phyloP scores from a whole-genome alignment of 2,888 invertebrate species.

The Vanessa cardui region DNA sequence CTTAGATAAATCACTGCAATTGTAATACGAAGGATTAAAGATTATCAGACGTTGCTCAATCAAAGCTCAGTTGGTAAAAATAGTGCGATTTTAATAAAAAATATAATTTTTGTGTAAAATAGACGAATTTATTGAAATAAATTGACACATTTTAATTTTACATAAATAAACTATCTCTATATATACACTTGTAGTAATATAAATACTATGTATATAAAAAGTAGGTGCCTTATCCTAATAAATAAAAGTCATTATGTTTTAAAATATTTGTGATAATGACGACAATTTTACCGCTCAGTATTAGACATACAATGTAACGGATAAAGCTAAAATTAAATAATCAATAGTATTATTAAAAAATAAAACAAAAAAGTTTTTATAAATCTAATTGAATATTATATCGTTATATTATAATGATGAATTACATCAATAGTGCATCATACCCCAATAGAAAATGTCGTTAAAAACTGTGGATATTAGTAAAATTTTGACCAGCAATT shows the following conservation, averaged over 20 bases:
- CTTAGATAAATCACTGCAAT: not conserved
- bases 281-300: conserved; percentile 71
- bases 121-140: not conserved
- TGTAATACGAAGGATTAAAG: not conserved
- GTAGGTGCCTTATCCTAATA: conserved; percentile 19
- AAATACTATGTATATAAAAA: conserved; percentile 9
- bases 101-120: not conserved
- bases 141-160: conserved; percentile 3
- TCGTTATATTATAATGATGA: no score
- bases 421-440: no score
- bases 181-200: not conserved
- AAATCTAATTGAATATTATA: not conserved
- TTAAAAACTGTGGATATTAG: no score
- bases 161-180: conserved; percentile 5
- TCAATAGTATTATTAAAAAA: not conserved
- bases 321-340: conserved; percentile 5
- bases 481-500: no score
- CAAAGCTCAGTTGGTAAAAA: conserved; percentile 10
- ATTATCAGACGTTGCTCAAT: conserved; percentile 23
- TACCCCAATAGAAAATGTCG: no score
- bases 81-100: conserved; percentile 1
- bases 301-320: conserved; percentile 27
- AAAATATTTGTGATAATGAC: conserved; percentile 44
- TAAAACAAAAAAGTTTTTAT: not conserved
- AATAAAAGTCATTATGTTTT: conserved; percentile 16